A percentile compares a stretch with the other conserved stretches of the same genome.
Evolutionary conservation across 2,797 vertebrate species (phyloP).

Genomic region (Protosalanx chinensis): DNA sequence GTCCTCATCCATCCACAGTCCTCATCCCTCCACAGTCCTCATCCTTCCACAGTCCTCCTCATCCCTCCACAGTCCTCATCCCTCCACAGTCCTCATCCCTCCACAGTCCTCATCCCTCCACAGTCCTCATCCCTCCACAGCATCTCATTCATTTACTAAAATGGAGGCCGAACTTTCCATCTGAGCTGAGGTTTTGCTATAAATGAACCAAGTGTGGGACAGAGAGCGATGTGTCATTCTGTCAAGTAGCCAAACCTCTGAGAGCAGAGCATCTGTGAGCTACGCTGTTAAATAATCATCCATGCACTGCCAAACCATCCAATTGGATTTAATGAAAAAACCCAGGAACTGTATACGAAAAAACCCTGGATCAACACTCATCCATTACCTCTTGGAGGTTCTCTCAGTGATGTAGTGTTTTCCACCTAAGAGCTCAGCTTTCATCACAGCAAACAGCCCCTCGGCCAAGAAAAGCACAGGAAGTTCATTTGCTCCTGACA

Average conservation of each 20-base stretch:
- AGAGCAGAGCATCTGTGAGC: slow-evolving; percentile 64
- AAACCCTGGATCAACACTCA: not conserved
- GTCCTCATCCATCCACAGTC: too few relatives aligned
- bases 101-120: too few relatives aligned
- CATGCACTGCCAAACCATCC: slow-evolving; percentile 45
- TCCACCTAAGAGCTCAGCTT: not conserved
- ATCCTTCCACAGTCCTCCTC: too few relatives aligned
- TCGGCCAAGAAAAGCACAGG: slow-evolving; percentile 22
- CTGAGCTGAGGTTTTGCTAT: slow-evolving; percentile 22
- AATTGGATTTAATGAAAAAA: slow-evolving; percentile 43
- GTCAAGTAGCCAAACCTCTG: slow-evolving; percentile 65
- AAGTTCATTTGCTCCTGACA: slow-evolving; percentile 39
- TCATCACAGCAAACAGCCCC: slow-evolving; percentile 28
- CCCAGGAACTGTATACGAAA: not conserved
- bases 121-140: too few relatives aligned
- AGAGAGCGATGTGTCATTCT: slow-evolving; percentile 63
- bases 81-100: too few relatives aligned
- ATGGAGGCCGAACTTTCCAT: slow-evolving; percentile 17
- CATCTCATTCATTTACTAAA: slow-evolving; percentile 9
- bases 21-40: too few relatives aligned
- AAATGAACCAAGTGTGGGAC: slow-evolving; percentile 39
- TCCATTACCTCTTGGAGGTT: not conserved
- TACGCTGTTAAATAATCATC: slow-evolving; percentile 60
- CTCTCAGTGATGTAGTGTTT: not conserved
- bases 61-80: too few relatives aligned